Evolutionary conservation across 2,888 invertebrate species (phyloP).

Genomic region (Microlaimidae sp.): DNA sequence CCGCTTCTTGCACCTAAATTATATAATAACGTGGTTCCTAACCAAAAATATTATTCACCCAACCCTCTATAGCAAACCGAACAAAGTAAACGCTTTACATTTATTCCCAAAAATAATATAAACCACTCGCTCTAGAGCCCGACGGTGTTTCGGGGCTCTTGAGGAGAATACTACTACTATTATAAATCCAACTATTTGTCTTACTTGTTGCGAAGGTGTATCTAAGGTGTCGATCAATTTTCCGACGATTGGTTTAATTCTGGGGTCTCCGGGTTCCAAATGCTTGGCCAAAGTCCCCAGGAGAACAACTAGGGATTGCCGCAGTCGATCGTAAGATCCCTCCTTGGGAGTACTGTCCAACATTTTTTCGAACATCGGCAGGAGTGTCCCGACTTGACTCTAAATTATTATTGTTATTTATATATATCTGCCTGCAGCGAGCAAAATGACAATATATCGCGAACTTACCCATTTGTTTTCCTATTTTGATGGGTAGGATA

Average conservation of each 20-base stretch:
- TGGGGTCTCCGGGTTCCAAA: slow-evolving; percentile 50
- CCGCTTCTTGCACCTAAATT: slow-evolving; percentile 75
- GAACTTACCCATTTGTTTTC: too few relatives aligned
- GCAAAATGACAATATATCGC: too few relatives aligned
- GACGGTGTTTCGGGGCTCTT: too few relatives aligned
- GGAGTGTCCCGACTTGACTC: too few relatives aligned
- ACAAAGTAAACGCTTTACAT: neutral
- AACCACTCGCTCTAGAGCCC: neutral
- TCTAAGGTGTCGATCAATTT: slow-evolving; percentile 73
- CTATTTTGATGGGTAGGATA: too few relatives aligned
- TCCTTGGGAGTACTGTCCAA: too few relatives aligned
- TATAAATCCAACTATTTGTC: neutral
- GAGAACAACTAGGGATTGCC: slow-evolving; percentile 73
- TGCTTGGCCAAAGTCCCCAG: slow-evolving; percentile 95
- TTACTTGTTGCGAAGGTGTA: slow-evolving; percentile 81
- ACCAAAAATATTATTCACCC: too few relatives aligned
- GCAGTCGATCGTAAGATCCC: too few relatives aligned
- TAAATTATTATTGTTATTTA: too few relatives aligned
- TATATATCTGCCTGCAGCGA: too few relatives aligned
- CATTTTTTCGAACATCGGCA: too few relatives aligned
- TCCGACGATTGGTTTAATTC: slow-evolving; percentile 54
- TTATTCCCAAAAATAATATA: neutral
- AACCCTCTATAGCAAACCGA: too few relatives aligned
- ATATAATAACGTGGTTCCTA: neutral
- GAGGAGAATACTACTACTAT: neutral